phyloP scores from a whole-genome alignment of 2,113 vertebrate species.

The Brevimyrus niger region DNA sequence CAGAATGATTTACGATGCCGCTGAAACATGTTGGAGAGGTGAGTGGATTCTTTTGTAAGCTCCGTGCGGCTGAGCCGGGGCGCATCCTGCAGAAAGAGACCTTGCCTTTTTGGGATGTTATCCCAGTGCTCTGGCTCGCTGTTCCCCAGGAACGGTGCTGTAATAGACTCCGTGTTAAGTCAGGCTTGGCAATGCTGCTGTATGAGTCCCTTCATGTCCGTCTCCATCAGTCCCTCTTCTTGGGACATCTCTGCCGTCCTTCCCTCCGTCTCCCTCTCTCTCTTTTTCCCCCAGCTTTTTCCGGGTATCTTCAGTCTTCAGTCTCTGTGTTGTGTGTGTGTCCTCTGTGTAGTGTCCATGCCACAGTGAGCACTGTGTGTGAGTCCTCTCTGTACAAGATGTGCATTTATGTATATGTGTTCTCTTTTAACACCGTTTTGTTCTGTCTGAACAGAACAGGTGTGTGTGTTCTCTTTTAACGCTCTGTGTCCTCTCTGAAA shows the following conservation, averaged over 20 bases:
- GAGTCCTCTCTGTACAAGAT: background rate
- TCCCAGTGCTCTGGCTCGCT: background rate
- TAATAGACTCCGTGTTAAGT: background rate
- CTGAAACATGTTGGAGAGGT: background rate
- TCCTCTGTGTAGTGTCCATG: background rate
- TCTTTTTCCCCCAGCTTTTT: background rate
- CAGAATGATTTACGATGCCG: background rate
- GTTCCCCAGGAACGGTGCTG: background rate
- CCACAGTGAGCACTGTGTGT: background rate
- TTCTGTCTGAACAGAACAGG: background rate
- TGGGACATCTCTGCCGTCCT: constrained; percentile 26
- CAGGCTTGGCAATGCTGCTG: background rate
- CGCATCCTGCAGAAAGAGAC: background rate
- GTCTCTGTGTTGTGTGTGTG: background rate
- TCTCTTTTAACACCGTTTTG: background rate
- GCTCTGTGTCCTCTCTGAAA: background rate
- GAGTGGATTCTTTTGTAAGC: background rate
- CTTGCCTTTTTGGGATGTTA: background rate
- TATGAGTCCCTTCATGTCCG: constrained; percentile 31
- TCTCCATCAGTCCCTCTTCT: constrained; percentile 31
- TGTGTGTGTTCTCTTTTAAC: constrained; percentile 13
- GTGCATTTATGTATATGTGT: background rate
- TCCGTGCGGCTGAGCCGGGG: background rate
- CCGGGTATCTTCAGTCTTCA: background rate
- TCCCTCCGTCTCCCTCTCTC: background rate